phyloP scores from a whole-genome alignment of 1,140 invertebrate species.

The Stenopsyche tienmushanensis region DNA sequence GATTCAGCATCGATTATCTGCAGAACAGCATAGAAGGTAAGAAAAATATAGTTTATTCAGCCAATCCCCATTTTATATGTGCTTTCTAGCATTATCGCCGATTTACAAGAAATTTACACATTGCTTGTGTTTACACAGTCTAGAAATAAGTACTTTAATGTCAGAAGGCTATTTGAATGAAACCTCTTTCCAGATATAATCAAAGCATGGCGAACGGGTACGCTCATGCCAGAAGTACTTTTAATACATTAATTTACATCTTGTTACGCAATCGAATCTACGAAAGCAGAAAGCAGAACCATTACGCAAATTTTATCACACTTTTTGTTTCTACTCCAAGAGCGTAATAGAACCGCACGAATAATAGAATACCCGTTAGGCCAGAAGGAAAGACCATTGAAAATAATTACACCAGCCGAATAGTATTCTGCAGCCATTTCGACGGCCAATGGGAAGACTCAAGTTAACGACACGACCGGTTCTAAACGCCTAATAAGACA shows the following conservation, averaged over 20 bases:
- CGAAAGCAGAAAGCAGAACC: slow-evolving; percentile 21
- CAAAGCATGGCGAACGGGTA: not conserved
- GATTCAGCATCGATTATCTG: too few relatives aligned
- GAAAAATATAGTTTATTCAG: too few relatives aligned
- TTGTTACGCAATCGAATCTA: slow-evolving; percentile 8
- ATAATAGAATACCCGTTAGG: slow-evolving; percentile 6
- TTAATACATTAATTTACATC: slow-evolving; percentile 6
- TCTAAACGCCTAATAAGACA: not conserved
- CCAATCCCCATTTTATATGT: too few relatives aligned
- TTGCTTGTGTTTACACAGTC: too few relatives aligned
- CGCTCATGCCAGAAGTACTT: not conserved
- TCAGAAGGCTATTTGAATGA: not conserved
- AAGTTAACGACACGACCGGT: not conserved
- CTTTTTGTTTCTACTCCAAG: slow-evolving; percentile 15
- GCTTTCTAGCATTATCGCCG: too few relatives aligned
- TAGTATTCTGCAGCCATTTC: too few relatives aligned
- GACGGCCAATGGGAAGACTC: not conserved
- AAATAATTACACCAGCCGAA: not conserved
- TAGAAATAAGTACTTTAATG: not conserved
- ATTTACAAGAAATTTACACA: too few relatives aligned
- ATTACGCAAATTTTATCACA: slow-evolving; percentile 31
- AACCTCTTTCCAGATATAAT: not conserved
- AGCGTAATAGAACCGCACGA: not conserved
- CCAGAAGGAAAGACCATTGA: not conserved
- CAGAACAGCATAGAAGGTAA: too few relatives aligned